A percentile compares a stretch with the other conserved stretches of the same genome.
phyloP scores from a whole-genome alignment of 2,113 vertebrate species.

The Pygoscelis antarcticus region DNA sequence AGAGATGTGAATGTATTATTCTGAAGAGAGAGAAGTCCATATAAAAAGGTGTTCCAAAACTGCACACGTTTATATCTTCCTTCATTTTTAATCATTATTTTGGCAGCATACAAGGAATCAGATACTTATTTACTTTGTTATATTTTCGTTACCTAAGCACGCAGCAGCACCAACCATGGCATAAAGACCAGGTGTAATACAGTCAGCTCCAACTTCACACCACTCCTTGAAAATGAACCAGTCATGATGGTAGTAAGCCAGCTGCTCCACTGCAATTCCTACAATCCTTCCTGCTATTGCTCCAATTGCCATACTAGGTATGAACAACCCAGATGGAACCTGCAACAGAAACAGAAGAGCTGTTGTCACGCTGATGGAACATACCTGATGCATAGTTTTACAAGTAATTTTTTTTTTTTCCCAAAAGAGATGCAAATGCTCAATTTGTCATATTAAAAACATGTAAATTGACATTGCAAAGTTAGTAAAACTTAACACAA shows the following conservation, averaged over 20 bases:
- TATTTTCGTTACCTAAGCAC: constrained; percentile 86
- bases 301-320: constrained; percentile 98
- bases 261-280: constrained; percentile 95
- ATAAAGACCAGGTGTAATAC: constrained; percentile 97
- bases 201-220: constrained; percentile 97
- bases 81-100: background rate
- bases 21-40: background rate
- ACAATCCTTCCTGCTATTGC: constrained; percentile 96
- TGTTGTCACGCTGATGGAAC: background rate
- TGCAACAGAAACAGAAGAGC: constrained; percentile 22
- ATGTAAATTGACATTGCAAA: background rate
- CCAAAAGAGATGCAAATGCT: background rate
- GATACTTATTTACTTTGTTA: background rate
- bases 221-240: constrained; percentile 98
- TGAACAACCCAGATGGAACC: constrained; percentile 96
- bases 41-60: background rate
- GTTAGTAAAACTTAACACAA: background rate
- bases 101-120: background rate
- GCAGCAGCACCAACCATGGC: constrained; percentile 98
- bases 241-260: constrained; percentile 96
- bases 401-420: background rate
- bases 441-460: background rate
- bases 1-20: background rate
- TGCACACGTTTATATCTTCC: fast-evolving
- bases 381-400: fast-evolving